Percentiles rank a stretch among this genome's conserved stretches.
Conservation (phyloP, 2,113 vertebrate species). For the Corydoras sp. region DNA sequence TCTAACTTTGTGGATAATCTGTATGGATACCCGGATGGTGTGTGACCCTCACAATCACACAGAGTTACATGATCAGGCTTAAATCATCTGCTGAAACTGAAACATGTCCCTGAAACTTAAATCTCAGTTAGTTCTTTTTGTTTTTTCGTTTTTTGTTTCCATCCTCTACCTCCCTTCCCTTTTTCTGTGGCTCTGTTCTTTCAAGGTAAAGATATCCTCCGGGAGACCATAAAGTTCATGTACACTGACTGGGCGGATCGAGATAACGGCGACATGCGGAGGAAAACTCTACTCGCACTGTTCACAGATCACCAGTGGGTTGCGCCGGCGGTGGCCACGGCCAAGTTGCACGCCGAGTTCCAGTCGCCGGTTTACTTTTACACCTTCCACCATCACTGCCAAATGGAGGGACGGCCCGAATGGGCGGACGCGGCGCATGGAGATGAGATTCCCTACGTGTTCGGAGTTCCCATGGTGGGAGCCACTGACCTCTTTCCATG, state of each 20-base stretch:
- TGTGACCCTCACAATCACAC: conserved; percentile 29
- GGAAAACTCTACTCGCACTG: conserved; percentile 86
- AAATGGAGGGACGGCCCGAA: conserved; percentile 86
- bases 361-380: conserved; percentile 94
- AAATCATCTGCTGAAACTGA: background rate
- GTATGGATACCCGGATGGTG: conserved; percentile 85
- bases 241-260: conserved; percentile 96
- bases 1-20: conserved; percentile 97
- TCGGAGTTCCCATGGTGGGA: conserved; percentile 91
- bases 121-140: conserved; percentile 9
- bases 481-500: conserved; percentile 93
- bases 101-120: background rate
- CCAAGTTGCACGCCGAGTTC: conserved; percentile 92
- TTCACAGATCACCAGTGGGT: conserved; percentile 98
- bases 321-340: conserved; percentile 88
- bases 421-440: conserved; percentile 93
- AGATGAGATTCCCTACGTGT: conserved; percentile 91
- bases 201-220: conserved; percentile 80
- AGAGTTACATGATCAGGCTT: too few species aligned
- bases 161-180: conserved; percentile 12
- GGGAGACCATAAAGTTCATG: conserved; percentile 98
- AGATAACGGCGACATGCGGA: conserved; percentile 89
- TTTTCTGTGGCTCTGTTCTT: conserved; percentile 9
- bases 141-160: background rate
- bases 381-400: conserved; percentile 97